A percentile compares a stretch with the other conserved stretches of the same genome.
Evolutionary conservation across 2,888 invertebrate genomes (phyloP).

Genomic region (Ametastegia equiseti): DNA sequence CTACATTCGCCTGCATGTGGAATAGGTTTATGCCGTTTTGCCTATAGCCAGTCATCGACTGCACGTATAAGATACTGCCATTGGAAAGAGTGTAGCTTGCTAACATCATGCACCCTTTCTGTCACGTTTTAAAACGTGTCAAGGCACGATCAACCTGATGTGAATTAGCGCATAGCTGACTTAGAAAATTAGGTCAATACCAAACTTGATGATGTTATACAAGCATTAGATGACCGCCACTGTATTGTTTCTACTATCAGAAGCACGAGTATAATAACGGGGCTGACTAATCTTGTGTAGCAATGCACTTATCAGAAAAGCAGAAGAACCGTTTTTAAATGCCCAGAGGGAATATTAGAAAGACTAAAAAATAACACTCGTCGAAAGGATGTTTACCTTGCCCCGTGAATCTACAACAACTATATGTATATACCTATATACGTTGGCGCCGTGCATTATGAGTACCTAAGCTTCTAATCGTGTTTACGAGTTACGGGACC

Average conservation of each 20-base stretch:
- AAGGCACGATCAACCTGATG: neutral
- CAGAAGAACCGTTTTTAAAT: neutral
- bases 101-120: neutral
- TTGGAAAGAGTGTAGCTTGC: neutral
- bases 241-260: conserved; percentile 1
- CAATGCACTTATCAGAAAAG: neutral
- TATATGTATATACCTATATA: neutral
- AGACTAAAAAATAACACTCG: conserved; percentile 4
- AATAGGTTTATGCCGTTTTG: neutral
- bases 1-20: neutral
- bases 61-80: neutral
- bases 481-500: conserved; percentile 41
- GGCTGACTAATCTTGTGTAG: neutral
- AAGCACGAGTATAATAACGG: neutral
- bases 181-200: conserved; percentile 2
- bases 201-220: neutral
- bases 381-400: neutral
- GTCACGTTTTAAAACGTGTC: neutral
- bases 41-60: neutral
- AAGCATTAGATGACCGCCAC: neutral
- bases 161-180: neutral
- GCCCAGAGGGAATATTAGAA: neutral
- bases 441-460: conserved; percentile 11
- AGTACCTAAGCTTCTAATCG: conserved; percentile 28
- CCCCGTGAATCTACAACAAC: conserved; percentile 21